Evolutionary conservation across 37 sponge, comb jelly and placozoan genomes (phyloP), one percentile per base, ranked within the genome.

Genomic region (Dysidea cf. avara): DNA sequence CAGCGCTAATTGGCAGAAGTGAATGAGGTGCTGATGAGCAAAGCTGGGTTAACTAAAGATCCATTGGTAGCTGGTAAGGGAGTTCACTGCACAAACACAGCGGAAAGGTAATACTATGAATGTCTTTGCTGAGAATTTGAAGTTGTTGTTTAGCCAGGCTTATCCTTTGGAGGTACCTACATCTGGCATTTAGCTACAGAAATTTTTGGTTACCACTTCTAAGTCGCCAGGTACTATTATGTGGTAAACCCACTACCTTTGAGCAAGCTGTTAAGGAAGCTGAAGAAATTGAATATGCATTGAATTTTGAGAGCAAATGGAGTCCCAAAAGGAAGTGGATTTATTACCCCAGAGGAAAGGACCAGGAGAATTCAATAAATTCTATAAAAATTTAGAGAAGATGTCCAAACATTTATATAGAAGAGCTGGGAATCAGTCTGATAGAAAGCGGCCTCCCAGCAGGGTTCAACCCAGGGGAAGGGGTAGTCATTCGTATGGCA

Each of bases 131-230:
- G 18, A 14, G 2, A 51, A 67, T 2, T 69, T 78, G 13, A 69
- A 69, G 54, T 26, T 38, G 40, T 49, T 56, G 3, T 78, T 67
- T 43, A 78, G 28, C 21, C 31, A 31, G 38, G 79, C 79, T 30
- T 78, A 26, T 39, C 79, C 79, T 67, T 29, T 31, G 0, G 79
- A 78, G 29, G 57, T 24, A 17, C 14, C 30, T 43, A 65, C 24
- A 29, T 77, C 78, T 11, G 39, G 22, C 24, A 68, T 66, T 53
- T 53, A 67, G 2, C 25, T 65, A 4, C 78, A 77, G 68, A 56
- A 43, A 12, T 77, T 77, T 18, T 37, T 66, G 61, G 66, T 58
- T 18, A 68, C 68, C 35, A n/a, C n/a, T n/a, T n/a, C n/a, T n/a
- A n/a, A n/a, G n/a, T n/a, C n/a, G n/a, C n/a, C n/a, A n/a, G n/a